A percentile compares a stretch with the other conserved stretches of the same genome.
Evolutionary conservation across 1,140 invertebrate genomes (phyloP).

Genomic region (Hypothenemus hampei): DNA sequence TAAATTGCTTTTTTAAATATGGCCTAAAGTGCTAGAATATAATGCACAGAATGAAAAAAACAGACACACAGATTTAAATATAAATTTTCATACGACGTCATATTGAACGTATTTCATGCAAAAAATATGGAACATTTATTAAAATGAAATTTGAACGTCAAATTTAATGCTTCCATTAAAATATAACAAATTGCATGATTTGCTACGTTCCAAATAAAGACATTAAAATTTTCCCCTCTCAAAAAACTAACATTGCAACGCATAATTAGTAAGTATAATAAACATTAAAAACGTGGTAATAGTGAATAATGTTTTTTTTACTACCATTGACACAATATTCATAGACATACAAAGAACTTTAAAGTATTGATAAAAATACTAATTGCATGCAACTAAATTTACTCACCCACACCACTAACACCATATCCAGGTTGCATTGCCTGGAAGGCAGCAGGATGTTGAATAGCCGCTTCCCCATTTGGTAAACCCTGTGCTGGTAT

Average conservation of each 20-base stretch:
- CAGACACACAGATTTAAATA: conserved; percentile 2
- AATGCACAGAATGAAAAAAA: too few species aligned
- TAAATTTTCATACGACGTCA: neutral
- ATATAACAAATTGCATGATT: conserved; percentile 6
- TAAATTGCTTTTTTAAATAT: too few species aligned
- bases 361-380: too few species aligned
- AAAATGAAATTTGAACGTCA: neutral
- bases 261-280: too few species aligned
- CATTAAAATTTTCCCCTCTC: too few species aligned
- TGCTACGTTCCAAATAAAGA: neutral
- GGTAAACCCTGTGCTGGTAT: conserved; percentile 83
- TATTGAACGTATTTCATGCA: neutral
- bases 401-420: conserved; percentile 88
- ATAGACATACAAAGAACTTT: too few species aligned
- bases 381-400: too few species aligned
- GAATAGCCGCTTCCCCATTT: conserved; percentile 82
- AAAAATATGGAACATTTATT: neutral
- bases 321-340: too few species aligned
- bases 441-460: conserved; percentile 73
- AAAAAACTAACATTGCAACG: too few species aligned
- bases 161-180: conserved; percentile 7
- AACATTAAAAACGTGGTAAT: too few species aligned
- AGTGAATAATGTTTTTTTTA: too few species aligned
- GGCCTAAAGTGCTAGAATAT: too few species aligned
- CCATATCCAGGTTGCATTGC: conserved; percentile 63